Conservation (phyloP, 2,797 vertebrate species). For the Aulostomus chinensis region DNA sequence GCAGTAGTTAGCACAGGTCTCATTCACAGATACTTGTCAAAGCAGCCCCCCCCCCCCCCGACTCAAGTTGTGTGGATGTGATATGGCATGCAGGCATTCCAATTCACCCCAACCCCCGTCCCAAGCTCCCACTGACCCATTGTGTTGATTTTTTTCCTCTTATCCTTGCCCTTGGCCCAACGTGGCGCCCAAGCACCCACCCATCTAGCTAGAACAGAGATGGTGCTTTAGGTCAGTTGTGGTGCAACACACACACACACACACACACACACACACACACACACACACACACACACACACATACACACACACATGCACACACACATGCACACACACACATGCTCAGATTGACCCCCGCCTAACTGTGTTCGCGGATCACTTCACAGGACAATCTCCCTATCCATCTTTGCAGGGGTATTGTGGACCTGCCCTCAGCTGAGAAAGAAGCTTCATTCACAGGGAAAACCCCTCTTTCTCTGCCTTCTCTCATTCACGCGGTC, state of each 20-base stretch:
- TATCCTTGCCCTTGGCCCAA: neutral
- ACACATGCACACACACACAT: slow-evolving; percentile 66
- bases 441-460: slow-evolving; percentile 84
- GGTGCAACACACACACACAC: no score
- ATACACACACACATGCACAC: slow-evolving; percentile 71
- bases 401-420: slow-evolving; percentile 87
- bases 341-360: slow-evolving; percentile 10
- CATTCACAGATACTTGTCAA: slow-evolving; percentile 61
- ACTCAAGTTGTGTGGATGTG: slow-evolving; percentile 5
- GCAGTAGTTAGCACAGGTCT: slow-evolving; percentile 2
- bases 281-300: neutral
- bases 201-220: no score
- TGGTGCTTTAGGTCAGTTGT: no score
- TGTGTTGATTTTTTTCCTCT: neutral
- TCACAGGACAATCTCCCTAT: slow-evolving; percentile 90
- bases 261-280: neutral
- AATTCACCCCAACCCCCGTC: neutral
- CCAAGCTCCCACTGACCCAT: neutral
- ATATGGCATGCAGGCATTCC: slow-evolving; percentile 29
- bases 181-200: neutral
- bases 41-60: slow-evolving; percentile 25
- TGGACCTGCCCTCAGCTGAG: slow-evolving; percentile 80
- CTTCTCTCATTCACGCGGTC: slow-evolving; percentile 50
- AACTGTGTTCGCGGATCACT: slow-evolving; percentile 86
- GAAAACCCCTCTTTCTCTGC: slow-evolving; percentile 69